Percentiles rank a stretch among this genome's conserved stretches.
These are phyloP conservation scores for Nannoperca obscura DNA, from an alignment of 2,797 vertebrate species.

Conservation along the genomic window DNA sequence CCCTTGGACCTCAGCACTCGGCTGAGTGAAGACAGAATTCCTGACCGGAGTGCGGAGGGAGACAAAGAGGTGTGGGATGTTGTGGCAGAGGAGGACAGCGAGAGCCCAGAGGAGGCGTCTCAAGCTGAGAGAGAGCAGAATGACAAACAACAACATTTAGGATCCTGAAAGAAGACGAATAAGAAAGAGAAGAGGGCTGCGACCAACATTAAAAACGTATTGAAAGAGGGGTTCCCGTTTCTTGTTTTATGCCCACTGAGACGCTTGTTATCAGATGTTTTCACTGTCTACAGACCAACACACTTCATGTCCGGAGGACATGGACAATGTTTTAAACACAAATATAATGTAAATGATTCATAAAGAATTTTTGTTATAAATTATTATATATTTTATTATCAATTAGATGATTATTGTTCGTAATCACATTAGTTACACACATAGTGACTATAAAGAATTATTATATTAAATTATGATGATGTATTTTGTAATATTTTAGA, in stretches of 20 bases:
- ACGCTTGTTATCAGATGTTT: not conserved
- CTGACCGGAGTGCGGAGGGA: conserved; percentile 19
- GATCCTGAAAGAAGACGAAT: not conserved
- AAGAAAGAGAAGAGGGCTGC: not conserved
- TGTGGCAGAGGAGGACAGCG: conserved; percentile 33
- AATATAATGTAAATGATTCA: too few species aligned
- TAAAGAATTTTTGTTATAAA: too few species aligned
- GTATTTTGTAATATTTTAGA: too few species aligned
- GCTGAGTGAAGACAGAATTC: conserved; percentile 20
- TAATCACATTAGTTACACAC: too few species aligned
- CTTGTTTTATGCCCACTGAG: not conserved
- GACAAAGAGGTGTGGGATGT: conserved; percentile 33
- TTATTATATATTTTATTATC: too few species aligned
- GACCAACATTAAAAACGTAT: not conserved
- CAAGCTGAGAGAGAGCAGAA: conserved; percentile 10
- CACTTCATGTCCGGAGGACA: too few species aligned
- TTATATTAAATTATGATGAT: too few species aligned
- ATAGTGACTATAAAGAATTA: too few species aligned
- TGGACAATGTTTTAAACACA: too few species aligned
- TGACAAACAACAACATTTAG: conserved; percentile 28
- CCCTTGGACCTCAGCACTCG: not conserved
- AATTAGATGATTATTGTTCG: too few species aligned
- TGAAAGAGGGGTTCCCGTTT: not conserved
- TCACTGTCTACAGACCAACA: too few species aligned
- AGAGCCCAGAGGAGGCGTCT: conserved; percentile 35